Evolutionary conservation across 2,888 invertebrate species (phyloP).

Genomic region (Pogonocherus hispidulus): DNA sequence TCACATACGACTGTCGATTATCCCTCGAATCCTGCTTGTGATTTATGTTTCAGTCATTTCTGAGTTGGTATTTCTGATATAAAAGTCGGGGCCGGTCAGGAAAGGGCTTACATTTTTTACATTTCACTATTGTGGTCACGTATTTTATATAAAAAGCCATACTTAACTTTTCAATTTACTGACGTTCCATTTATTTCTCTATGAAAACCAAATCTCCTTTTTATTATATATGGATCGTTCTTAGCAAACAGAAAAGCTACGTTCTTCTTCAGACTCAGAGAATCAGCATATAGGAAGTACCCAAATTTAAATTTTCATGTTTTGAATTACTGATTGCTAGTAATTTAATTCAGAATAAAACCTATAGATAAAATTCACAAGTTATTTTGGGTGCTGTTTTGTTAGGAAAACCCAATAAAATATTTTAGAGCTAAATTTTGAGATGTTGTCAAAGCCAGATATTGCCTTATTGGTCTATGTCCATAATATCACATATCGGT

Average conservation of each 20-base stretch:
- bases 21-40: slow-evolving; percentile 59
- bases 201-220: slow-evolving; percentile 44
- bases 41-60: slow-evolving; percentile 61
- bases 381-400: no score
- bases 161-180: slow-evolving; percentile 59
- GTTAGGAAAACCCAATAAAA: no score
- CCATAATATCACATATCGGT: no score
- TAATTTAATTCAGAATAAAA: no score
- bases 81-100: slow-evolving; percentile 38
- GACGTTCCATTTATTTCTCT: slow-evolving; percentile 54
- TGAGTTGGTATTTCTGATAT: slow-evolving; percentile 58
- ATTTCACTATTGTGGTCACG: slow-evolving; percentile 57
- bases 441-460: no score
- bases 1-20: slow-evolving; percentile 63
- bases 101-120: slow-evolving; percentile 57
- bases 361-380: no score
- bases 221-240: slow-evolving; percentile 36
- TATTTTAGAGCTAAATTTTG: no score
- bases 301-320: neutral
- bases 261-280: slow-evolving; percentile 39
- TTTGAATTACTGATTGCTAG: neutral
- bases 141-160: slow-evolving; percentile 55
- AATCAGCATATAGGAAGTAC: neutral
- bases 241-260: slow-evolving; percentile 41
- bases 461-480: no score